Conservation (phyloP, 2,797 vertebrate species). For the Nyctibius grandis region DNA sequence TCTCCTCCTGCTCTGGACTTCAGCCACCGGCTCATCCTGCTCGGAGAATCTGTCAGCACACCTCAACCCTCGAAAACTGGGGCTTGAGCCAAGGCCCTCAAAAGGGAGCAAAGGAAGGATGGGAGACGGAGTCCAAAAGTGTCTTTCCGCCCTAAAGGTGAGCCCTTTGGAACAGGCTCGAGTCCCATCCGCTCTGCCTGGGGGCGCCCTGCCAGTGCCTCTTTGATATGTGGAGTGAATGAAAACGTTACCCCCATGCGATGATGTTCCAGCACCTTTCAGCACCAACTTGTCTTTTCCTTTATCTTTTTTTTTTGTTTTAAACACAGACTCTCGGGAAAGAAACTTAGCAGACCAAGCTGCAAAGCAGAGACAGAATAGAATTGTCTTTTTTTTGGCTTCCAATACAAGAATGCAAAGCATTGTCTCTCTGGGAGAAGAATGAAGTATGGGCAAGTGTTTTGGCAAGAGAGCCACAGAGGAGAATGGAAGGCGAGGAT, state of each 20-base stretch:
- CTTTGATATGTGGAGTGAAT: slow-evolving; percentile 45
- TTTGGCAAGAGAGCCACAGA: slow-evolving; percentile 51
- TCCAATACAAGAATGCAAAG: slow-evolving; percentile 46
- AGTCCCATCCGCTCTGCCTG: not conserved
- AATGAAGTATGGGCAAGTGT: slow-evolving; percentile 64
- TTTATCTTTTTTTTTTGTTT: slow-evolving; percentile 7
- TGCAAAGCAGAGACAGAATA: slow-evolving; percentile 33
- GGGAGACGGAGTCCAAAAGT: slow-evolving; percentile 17
- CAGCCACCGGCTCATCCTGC: not conserved
- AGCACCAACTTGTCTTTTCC: slow-evolving; percentile 44
- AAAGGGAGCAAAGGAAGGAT: slow-evolving; percentile 49
- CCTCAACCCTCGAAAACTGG: slow-evolving; percentile 20
- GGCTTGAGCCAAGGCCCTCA: slow-evolving; percentile 38
- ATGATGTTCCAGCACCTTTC: slow-evolving; percentile 38
- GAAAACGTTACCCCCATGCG: not conserved
- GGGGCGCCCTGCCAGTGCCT: not conserved
- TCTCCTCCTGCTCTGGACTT: slow-evolving; percentile 46
- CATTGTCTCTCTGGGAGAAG: slow-evolving; percentile 43
- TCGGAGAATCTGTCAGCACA: slow-evolving; percentile 33
- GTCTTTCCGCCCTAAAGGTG: slow-evolving; percentile 50
- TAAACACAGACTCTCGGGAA: slow-evolving; percentile 11
- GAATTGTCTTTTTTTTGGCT: slow-evolving; percentile 32
- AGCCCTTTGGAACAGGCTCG: slow-evolving; percentile 26
- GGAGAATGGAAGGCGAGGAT: slow-evolving; percentile 55
- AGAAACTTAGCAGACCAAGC: slow-evolving; percentile 31